These are phyloP conservation scores for Oreochromis spilurus DNA, from an alignment of 2,113 vertebrate genomes.

Conservation along the genomic window DNA sequence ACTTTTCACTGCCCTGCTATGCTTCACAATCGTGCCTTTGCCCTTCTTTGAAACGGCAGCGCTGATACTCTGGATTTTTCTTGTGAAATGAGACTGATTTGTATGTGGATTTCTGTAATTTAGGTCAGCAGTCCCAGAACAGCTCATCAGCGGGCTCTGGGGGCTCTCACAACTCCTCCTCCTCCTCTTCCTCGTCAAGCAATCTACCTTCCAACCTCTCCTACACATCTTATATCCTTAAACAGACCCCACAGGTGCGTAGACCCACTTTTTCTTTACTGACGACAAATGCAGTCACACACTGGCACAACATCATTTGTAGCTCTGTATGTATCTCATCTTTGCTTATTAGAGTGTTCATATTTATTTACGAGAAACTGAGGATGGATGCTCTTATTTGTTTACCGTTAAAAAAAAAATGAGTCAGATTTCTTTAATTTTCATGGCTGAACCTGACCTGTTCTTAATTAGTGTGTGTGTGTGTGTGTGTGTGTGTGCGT, in stretches of 20 bases:
- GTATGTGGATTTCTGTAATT: slow-evolving; percentile 41
- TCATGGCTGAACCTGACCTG: background rate
- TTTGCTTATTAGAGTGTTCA: background rate
- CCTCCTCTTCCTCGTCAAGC: slow-evolving; percentile 77
- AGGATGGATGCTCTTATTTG: background rate
- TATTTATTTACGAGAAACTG: background rate
- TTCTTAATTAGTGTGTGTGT: background rate
- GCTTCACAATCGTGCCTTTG: background rate
- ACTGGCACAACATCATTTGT: background rate
- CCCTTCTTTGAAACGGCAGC: background rate
- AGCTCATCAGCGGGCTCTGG: slow-evolving; percentile 60
- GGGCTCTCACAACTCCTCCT: slow-evolving; percentile 72
- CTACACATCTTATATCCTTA: slow-evolving; percentile 97
- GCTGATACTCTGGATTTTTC: background rate
- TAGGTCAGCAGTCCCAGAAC: slow-evolving; percentile 84
- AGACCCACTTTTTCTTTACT: background rate
- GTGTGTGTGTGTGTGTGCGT: background rate
- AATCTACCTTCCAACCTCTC: slow-evolving; percentile 89
- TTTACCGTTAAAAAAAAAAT: background rate
- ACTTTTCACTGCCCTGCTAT: background rate
- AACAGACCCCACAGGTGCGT: slow-evolving; percentile 86
- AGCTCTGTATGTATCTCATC: background rate
- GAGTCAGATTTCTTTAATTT: background rate
- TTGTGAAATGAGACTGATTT: slow-evolving; percentile 13
- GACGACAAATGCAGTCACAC: background rate